phyloP scores from a whole-genome alignment of 2,113 vertebrate genomes.

The Pseudonaja textilis region DNA sequence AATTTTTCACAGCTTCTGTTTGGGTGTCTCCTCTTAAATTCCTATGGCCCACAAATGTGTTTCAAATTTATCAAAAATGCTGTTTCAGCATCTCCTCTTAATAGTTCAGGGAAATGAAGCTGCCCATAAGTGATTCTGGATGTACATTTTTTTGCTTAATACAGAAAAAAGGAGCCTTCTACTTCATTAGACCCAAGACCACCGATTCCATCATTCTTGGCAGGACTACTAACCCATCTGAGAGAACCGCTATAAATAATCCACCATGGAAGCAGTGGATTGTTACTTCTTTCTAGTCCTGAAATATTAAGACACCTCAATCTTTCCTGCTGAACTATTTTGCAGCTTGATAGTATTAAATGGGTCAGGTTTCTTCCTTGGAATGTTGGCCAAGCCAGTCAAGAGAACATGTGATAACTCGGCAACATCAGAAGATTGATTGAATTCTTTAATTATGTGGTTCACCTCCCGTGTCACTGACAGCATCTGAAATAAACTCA shows the following conservation, averaged over 20 bases:
- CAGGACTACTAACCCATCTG: neutral
- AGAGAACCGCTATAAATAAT: neutral
- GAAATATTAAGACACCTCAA: neutral
- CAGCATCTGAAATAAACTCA: neutral
- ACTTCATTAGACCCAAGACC: neutral
- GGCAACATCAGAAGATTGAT: neutral
- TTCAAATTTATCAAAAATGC: neutral
- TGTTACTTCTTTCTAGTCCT: neutral
- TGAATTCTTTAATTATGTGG: neutral
- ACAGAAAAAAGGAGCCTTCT: neutral
- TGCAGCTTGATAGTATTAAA: neutral
- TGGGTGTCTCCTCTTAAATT: slow-evolving; percentile 19
- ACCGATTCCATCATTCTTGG: neutral
- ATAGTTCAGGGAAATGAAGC: neutral
- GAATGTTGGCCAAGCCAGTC: neutral
- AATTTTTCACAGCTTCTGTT: neutral
- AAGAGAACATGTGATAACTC: neutral
- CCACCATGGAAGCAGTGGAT: neutral
- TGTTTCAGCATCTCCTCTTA: neutral
- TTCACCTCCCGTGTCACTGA: neutral
- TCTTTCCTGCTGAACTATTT: neutral
- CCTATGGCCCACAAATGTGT: neutral
- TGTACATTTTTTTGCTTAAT: neutral
- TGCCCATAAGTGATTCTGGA: neutral
- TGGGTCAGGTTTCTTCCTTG: neutral